phyloP scores from a whole-genome alignment of 2,113 vertebrate species.

The Istiophorus platypterus region DNA sequence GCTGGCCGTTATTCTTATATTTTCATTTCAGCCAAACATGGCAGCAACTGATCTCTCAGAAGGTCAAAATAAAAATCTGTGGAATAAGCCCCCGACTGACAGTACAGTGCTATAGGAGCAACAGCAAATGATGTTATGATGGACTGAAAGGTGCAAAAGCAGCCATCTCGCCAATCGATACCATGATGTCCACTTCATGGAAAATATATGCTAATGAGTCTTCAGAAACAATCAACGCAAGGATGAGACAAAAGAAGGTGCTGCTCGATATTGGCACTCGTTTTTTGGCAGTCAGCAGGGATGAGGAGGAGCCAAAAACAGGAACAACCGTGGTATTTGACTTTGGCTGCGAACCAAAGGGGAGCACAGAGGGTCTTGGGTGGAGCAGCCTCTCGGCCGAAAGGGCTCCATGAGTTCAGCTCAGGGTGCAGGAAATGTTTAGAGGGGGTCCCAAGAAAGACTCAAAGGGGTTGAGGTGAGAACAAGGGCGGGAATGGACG shows the following conservation, averaged over 20 bases:
- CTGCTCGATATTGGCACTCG: background rate
- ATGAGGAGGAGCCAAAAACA: slow-evolving; percentile 1
- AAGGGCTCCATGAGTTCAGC: slow-evolving; percentile 19
- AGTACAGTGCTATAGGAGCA: background rate
- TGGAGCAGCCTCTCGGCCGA: no score
- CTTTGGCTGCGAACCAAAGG: slow-evolving; percentile 5
- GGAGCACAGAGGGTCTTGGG: background rate
- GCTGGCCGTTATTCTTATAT: background rate
- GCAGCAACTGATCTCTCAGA: slow-evolving; percentile 29
- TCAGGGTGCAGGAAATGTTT: slow-evolving; percentile 9
- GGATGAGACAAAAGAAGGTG: background rate
- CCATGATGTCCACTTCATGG: background rate
- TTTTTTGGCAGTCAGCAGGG: slow-evolving; percentile 28
- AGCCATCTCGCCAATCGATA: background rate
- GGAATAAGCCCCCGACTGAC: background rate
- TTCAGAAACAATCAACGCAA: slow-evolving; percentile 24
- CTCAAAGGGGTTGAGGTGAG: background rate
- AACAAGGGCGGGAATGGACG: background rate
- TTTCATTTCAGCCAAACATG: background rate
- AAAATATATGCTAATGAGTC: background rate
- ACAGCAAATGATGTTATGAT: background rate
- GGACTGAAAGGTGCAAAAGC: background rate
- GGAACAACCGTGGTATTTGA: slow-evolving; percentile 17
- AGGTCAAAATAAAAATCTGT: slow-evolving; percentile 25
- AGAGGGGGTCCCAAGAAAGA: background rate